Evolutionary conservation across 2,797 vertebrate species (phyloP), one percentile per base, ranked within the genome.

Genomic region (Oceanodroma leucorhoa): DNA sequence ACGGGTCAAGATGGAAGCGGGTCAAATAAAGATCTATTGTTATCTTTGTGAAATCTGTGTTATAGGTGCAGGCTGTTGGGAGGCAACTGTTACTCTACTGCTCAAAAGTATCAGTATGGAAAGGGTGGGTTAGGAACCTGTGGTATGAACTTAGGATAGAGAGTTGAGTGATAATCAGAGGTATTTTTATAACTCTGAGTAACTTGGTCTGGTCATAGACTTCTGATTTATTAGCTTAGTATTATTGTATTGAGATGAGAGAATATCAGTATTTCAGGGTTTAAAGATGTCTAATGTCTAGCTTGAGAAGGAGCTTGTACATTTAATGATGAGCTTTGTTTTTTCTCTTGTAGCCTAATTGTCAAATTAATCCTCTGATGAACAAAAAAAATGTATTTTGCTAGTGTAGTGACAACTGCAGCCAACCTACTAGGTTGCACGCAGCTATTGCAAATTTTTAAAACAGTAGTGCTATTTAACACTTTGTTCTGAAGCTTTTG

Each of bases 21-120:
- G 69, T 84, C 43, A 86, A 92, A 86, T 53, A 89, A 95, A 93
- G 46, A 46, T 93, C 14, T 10, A 40, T 61, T 81, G 66, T 93
- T 86, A 45, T 65, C 58, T 94, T 24, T 69, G 2, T 36, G 69
- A 78, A 58, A 58, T 58, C 32, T 89, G 26, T 46, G 8, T 22
- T 61, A 5, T 29, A 73, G 55, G 34, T 83, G 24, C 30, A 53
- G 61, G 32, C 66, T 69, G 11, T 79, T 83, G 70, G 45, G 57
- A 78, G 57, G 75, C 27, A 19, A 26, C 29, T 78, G 71, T 57
- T 91, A 24, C 14, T 83, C 58, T 51, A 0, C 15, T 45, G 43
- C 48, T 92, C 51, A 32, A 23, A 93, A 71, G 75, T 71, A 30
- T 0, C 53, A 8, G 5, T 14, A 6, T 81, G 60, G 51, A 58